Percentiles rank a stretch among this genome's conserved stretches.
Evolutionary conservation across 2,113 vertebrate genomes (phyloP).

Genomic region (Atlantisia rogersi): DNA sequence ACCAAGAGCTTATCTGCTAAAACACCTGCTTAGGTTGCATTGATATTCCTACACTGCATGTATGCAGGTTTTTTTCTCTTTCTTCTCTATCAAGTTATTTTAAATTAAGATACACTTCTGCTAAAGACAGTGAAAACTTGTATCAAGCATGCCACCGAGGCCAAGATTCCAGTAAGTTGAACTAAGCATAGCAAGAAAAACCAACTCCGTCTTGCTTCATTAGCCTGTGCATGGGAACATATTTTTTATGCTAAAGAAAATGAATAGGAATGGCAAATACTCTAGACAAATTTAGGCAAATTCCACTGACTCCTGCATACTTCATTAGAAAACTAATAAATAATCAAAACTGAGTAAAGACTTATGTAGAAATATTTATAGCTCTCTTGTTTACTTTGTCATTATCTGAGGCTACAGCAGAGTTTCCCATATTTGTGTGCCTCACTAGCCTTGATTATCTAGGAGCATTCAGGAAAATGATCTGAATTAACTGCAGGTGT

Average conservation of each 20-base stretch:
- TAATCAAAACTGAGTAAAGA: neutral
- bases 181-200: neutral
- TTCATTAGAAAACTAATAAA: constrained; percentile 18
- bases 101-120: neutral
- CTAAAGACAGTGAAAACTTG: neutral
- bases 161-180: neutral
- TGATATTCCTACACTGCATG: neutral
- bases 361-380: constrained; percentile 13
- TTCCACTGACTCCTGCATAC: neutral
- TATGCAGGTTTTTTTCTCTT: accelerated
- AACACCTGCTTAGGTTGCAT: neutral
- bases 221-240: neutral
- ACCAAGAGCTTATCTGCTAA: neutral
- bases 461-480: neutral
- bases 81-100: neutral
- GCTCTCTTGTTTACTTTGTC: neutral
- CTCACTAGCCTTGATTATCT: neutral
- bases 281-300: constrained; percentile 22
- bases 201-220: neutral
- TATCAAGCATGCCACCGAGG: neutral
- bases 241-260: neutral
- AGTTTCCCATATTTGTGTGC: neutral
- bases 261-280: neutral
- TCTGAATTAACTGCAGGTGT: neutral
- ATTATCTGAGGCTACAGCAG: constrained; percentile 1